A percentile compares a stretch with the other conserved stretches of the same genome.
Conservation (phyloP, 2,797 vertebrate species). For the Xiphophorus birchmanni region DNA sequence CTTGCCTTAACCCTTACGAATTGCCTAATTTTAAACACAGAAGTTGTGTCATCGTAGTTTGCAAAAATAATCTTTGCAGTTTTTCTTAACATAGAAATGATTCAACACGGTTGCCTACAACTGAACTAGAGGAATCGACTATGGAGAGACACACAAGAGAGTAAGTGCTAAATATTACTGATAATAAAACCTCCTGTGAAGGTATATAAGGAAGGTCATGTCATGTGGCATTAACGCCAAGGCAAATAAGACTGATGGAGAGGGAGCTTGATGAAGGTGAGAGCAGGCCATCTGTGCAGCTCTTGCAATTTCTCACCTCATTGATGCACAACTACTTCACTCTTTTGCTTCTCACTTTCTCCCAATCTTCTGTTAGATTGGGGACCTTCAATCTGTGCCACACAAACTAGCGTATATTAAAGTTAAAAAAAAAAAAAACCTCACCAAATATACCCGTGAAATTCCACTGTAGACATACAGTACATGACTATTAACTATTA, state of each 20-base stretch:
- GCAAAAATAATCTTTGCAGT: not conserved
- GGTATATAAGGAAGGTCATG: slow-evolving; percentile 46
- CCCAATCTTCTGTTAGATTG: slow-evolving; percentile 35
- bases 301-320: slow-evolving; percentile 77
- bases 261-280: slow-evolving; percentile 72
- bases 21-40: no score
- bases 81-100: no score
- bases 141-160: not conserved
- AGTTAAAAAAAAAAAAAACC: not conserved
- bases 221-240: slow-evolving; percentile 57
- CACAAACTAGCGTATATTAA: slow-evolving; percentile 4
- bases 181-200: slow-evolving; percentile 29
- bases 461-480: not conserved
- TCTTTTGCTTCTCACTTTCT: slow-evolving; percentile 41
- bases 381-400: slow-evolving; percentile 34
- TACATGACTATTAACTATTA: not conserved
- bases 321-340: slow-evolving; percentile 68
- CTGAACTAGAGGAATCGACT: not conserved
- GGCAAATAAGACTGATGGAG: slow-evolving; percentile 69
- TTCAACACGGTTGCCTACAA: no score
- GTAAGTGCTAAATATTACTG: slow-evolving; percentile 11
- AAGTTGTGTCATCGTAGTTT: not conserved
- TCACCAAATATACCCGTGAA: not conserved
- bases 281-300: slow-evolving; percentile 73
- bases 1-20: no score